Conservation (phyloP, 2,888 invertebrate species). For the Apodemia hepburni region DNA sequence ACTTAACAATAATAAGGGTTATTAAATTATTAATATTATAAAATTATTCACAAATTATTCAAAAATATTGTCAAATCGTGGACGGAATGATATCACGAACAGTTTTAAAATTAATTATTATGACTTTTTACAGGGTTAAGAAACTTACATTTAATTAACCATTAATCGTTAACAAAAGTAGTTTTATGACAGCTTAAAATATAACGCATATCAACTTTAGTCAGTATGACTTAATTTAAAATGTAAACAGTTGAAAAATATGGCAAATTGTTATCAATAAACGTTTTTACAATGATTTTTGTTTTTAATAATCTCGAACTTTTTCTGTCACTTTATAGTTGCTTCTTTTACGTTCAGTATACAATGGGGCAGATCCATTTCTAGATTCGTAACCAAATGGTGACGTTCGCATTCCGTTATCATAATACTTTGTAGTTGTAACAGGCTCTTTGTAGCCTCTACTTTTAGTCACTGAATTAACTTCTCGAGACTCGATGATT, state of each 20-base stretch:
- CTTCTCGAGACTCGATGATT: conserved; percentile 86
- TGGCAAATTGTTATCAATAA: conserved; percentile 32
- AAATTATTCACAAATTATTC: conserved; percentile 41
- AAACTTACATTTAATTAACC: conserved; percentile 53
- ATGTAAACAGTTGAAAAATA: conserved; percentile 35
- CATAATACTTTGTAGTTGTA: conserved; percentile 75
- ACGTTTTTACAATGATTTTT: conserved; percentile 24
- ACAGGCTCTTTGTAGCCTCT: conserved; percentile 75
- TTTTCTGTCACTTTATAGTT: conserved; percentile 71
- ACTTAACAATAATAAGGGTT: conserved; percentile 32
- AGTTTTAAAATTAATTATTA: conserved; percentile 57
- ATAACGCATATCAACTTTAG: conserved; percentile 63
- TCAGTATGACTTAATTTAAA: conserved; percentile 58
- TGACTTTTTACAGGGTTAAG: conserved; percentile 69
- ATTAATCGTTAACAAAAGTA: conserved; percentile 48
- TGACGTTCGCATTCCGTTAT: conserved; percentile 65
- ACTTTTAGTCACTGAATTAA: conserved; percentile 85
- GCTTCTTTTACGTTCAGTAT: conserved; percentile 65
- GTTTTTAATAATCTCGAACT: conserved; percentile 66
- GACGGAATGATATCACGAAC: conserved; percentile 38
- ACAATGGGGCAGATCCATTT: conserved; percentile 52
- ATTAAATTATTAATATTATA: conserved; percentile 43
- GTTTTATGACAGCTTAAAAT: conserved; percentile 52
- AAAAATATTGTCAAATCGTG: conserved; percentile 23
- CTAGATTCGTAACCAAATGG: conserved; percentile 57